These are phyloP conservation scores for Stenoptilia bipunctidactyla DNA, from an alignment of 2,888 invertebrate species.

Conservation along the genomic window DNA sequence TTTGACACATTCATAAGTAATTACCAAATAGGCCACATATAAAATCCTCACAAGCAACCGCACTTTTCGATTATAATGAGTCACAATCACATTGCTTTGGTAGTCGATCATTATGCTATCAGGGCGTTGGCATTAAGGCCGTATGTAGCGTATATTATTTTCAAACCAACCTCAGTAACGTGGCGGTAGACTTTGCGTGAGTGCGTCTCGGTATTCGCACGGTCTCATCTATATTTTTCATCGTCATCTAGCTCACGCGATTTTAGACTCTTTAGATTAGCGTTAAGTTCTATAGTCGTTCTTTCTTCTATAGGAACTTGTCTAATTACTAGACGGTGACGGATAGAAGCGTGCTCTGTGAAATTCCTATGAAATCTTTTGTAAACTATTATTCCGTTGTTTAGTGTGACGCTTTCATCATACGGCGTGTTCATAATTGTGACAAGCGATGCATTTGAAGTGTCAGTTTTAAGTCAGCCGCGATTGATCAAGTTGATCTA, in stretches of 20 bases:
- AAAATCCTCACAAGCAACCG: too few species aligned
- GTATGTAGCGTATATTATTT: slow-evolving; percentile 25
- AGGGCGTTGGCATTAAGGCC: slow-evolving; percentile 40
- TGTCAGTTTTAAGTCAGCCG: not conserved
- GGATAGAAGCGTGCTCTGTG: slow-evolving; percentile 49
- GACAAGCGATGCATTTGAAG: not conserved
- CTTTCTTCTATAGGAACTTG: too few species aligned
- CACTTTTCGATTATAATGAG: not conserved
- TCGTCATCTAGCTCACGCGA: slow-evolving; percentile 10
- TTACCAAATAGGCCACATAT: too few species aligned
- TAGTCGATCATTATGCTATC: slow-evolving; percentile 35
- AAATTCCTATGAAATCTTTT: slow-evolving; percentile 55
- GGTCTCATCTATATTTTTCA: slow-evolving; percentile 27
- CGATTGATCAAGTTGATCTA: too few species aligned
- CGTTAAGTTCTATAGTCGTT: too few species aligned
- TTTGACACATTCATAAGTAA: too few species aligned
- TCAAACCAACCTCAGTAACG: slow-evolving; percentile 31
- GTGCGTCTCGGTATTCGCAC: slow-evolving; percentile 38
- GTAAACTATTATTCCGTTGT: slow-evolving; percentile 26
- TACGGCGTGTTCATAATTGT: slow-evolving; percentile 6
- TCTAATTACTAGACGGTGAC: slow-evolving; percentile 52
- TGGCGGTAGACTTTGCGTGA: slow-evolving; percentile 44
- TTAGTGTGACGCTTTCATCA: slow-evolving; percentile 26
- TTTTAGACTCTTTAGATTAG: too few species aligned
- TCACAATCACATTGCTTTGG: not conserved